phyloP scores from a whole-genome alignment of 2,888 invertebrate species.

The Caenorhabditis panamensis region DNA sequence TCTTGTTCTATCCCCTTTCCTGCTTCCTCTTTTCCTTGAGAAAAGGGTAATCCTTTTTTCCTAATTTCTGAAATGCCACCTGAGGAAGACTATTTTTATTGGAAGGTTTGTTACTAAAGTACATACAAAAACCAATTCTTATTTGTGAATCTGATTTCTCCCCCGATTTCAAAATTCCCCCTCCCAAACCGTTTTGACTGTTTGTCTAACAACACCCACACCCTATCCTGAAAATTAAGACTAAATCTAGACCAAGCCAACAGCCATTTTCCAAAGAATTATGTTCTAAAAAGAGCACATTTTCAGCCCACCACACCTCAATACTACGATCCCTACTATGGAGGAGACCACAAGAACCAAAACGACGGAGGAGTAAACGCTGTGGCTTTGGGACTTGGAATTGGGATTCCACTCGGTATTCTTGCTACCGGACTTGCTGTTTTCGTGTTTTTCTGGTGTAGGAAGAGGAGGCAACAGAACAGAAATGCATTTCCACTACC shows the following conservation, averaged over 20 bases:
- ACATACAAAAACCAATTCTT: slow-evolving; percentile 16
- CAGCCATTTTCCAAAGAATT: too few relatives aligned
- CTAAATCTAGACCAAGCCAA: neutral
- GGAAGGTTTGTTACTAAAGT: slow-evolving; percentile 33
- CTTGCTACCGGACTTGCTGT: slow-evolving; percentile 47
- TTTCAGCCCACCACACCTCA: slow-evolving; percentile 54
- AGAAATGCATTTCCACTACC: slow-evolving; percentile 57
- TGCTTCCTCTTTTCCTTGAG: neutral
- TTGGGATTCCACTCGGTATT: slow-evolving; percentile 63
- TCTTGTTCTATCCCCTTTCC: slow-evolving; percentile 19
- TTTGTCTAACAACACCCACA: slow-evolving; percentile 14
- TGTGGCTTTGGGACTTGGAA: slow-evolving; percentile 65
- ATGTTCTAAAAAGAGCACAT: neutral
- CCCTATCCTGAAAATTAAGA: neutral
- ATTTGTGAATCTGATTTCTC: neutral
- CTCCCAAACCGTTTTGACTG: slow-evolving; percentile 14
- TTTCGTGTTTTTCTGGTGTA: slow-evolving; percentile 59
- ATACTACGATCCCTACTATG: slow-evolving; percentile 61
- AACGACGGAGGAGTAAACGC: slow-evolving; percentile 38
- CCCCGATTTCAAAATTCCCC: too few relatives aligned
- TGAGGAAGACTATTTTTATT: neutral
- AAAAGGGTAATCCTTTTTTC: slow-evolving; percentile 21
- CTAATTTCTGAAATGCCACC: neutral
- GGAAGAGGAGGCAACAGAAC: slow-evolving; percentile 29
- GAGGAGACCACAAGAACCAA: slow-evolving; percentile 28